Base-by-base conservation (phyloP, 2,888 invertebrate genomes). In the Spodoptera littoralis region DNA sequence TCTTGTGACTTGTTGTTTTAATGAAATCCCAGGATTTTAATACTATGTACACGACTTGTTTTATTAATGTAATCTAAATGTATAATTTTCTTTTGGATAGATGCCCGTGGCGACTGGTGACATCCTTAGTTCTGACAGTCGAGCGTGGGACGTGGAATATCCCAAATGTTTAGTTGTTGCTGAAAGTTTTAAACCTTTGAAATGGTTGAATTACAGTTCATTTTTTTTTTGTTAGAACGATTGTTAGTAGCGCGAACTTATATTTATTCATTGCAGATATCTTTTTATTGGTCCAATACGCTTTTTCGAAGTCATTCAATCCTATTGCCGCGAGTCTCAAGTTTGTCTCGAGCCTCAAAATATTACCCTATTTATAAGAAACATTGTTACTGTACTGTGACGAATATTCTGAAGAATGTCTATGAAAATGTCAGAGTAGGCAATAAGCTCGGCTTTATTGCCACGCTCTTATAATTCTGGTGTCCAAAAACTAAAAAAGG, bases 361-460 rank as follows among this genome's bases (percentile, higher is more conserved):
- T 77, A 75, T 79, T 70, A 75, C 73, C 66, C 70, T 77, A 75
- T 79, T 79, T 79, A 77, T 61, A 79, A 77, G 77, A 79, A 77
- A 73, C 79, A 79, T 79, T 75, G 75, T 77, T 43, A 72, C 72
- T 50, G 59, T 64, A 58, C 63, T 70, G 66, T 69, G 70, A 78
- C 67, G 75, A 70, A 75, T 75, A 69, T 70, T 72, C 61, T 54
- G 50, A 77, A 73, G 70, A 79, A 77, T 79, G 77, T 56, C 77
- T 79, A 75, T 77, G 77, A 79, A 70, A 74, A 79, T 70, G 68
- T 73, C 72, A 69, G 57, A 64, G 57, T 57, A 68, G 48, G 79
- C 73, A 79, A 79, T 77, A 75, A 75, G 59, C 66, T 45, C 30
- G 53, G 52, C 53, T 77, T 77, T 79, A 77, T 75, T 69, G 68